Percentiles rank a stretch among this genome's conserved stretches.
These are phyloP conservation scores for Neoarius graeffei DNA, from an alignment of 2,113 vertebrate species.

Conservation along the genomic window DNA sequence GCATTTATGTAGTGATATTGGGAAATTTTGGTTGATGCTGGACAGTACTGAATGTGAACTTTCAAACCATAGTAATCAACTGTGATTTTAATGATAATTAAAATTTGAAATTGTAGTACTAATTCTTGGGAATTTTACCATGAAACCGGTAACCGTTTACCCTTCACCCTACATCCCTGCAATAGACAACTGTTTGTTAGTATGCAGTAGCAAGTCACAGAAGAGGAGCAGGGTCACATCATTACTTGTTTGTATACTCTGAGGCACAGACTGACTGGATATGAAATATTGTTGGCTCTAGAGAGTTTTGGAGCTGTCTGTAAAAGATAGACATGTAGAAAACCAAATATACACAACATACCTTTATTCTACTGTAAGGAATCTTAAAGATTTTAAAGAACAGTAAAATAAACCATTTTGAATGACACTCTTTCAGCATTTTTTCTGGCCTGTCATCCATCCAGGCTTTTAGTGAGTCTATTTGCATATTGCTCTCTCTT, in stretches of 20 bases:
- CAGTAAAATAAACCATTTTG: neutral
- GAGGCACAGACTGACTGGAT: neutral
- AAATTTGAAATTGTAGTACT: too few relatives aligned
- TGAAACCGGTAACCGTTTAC: too few relatives aligned
- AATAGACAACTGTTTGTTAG: slow-evolving; percentile 1
- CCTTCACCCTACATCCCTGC: too few relatives aligned
- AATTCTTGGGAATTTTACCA: too few relatives aligned
- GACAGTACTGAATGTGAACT: too few relatives aligned
- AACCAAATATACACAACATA: neutral
- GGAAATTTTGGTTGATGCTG: too few relatives aligned
- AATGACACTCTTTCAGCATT: neutral
- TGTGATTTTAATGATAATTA: too few relatives aligned
- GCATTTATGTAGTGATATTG: too few relatives aligned
- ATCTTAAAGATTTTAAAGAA: neutral
- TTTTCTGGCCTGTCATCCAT: slow-evolving; percentile 7
- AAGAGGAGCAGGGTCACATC: neutral
- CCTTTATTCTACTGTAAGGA: neutral
- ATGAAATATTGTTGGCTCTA: neutral
- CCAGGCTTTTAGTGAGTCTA: neutral
- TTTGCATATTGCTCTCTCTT: slow-evolving; percentile 19
- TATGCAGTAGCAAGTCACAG: neutral
- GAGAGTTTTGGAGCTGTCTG: neutral
- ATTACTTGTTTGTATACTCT: neutral
- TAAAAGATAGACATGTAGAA: neutral
- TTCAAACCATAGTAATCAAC: too few relatives aligned